Conservation (phyloP, 2,888 invertebrate genomes). For the Eristalinus aeneus region DNA sequence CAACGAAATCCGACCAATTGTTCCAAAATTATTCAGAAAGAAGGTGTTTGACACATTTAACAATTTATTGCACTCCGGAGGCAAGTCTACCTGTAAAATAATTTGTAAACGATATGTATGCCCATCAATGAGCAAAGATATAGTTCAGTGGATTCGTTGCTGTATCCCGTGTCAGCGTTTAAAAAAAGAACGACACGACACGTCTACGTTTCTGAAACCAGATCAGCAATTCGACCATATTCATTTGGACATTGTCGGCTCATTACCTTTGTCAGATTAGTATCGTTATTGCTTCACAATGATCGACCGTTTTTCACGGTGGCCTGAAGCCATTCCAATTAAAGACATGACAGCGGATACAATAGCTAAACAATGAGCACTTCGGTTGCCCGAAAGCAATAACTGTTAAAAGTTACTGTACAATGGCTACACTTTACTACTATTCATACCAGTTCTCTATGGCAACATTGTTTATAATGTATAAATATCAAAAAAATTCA, state of each 20-base stretch:
- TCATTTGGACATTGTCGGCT: not conserved
- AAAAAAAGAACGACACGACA: conserved; percentile 12
- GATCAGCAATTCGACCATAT: not conserved
- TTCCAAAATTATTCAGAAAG: not conserved
- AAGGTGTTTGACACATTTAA: conserved; percentile 17
- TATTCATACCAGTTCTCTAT: no score
- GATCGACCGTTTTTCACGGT: no score
- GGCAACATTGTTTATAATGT: no score
- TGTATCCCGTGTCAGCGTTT: conserved; percentile 23
- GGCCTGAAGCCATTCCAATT: not conserved
- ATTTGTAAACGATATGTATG: conserved; percentile 30
- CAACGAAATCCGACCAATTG: conserved; percentile 24
- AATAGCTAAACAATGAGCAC: no score
- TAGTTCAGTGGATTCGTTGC: conserved; percentile 4
- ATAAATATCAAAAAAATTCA: no score
- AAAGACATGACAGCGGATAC: conserved; percentile 49
- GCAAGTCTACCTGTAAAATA: conserved; percentile 9
- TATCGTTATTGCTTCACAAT: no score
- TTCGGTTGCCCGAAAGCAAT: conserved; percentile 69
- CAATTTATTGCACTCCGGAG: conserved; percentile 33
- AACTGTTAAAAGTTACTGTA: no score
- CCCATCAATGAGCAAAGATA: conserved; percentile 39
- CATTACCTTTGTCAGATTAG: not conserved
- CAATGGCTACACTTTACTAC: no score
- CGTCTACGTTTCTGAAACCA: not conserved